Base-by-base conservation (phyloP, 2,888 invertebrate genomes). In the Drosophila falleni region DNA sequence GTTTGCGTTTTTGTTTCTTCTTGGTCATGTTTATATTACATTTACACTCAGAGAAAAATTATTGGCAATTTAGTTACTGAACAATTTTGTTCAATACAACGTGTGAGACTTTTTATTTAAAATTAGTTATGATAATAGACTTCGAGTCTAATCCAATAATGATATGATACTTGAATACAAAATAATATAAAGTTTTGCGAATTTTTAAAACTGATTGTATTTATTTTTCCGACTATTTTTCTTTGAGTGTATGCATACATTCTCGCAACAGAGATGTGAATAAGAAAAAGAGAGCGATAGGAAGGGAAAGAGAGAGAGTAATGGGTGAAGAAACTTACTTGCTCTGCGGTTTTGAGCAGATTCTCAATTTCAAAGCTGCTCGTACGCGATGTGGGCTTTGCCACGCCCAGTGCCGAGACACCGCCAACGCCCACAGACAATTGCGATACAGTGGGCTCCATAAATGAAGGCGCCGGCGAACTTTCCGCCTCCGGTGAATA, bases 361-460 rank as follows among this genome's bases (percentile, higher is more conserved):
- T 97, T 98, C 94, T 98, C 98, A 90, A 98, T 98, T 94, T 98
- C 98, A 93, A 98, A 97, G 65, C 98, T 97, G 93, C 97, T 98
- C 72, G 97, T 96, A 84, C 97, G 94, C 58, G 96, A 96, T 83
- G 95, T 95, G 89, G 95, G 95, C 93, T 96, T 96, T 53, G 70
- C 81, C 71, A 83, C 83, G 72, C 83, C 83, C 76, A 83, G 53
- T 49, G 66, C 86, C 11, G 77, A 31, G 58, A 89, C 82, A 71
- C 86, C 88, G 39, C 78, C 86, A 9, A 42, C 73, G 49, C 74
- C 80, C 41, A 80, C 71, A 26, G 72, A 61, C 71, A 85, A 55
- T 56, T 85, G 79, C 54, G 83, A 62, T 66, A 80, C 76, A 61
- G 88, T 87, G 65, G 92, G 92, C 74, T 93, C 93, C 74, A 92